Percentiles rank a stretch among this genome's conserved stretches.
Conservation (phyloP, 2,888 invertebrate genomes). For the Apodemia zela region DNA sequence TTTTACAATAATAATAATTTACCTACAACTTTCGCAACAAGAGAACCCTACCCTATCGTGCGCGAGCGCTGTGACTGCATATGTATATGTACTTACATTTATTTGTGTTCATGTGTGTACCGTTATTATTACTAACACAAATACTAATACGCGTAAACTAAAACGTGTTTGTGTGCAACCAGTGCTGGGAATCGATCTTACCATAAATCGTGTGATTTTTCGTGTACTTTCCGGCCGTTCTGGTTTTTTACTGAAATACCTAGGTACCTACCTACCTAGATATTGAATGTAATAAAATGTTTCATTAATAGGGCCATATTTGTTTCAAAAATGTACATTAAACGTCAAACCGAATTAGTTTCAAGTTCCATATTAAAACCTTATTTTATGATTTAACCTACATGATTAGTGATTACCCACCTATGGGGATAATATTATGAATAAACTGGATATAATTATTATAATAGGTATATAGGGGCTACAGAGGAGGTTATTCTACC, state of each 20-base stretch:
- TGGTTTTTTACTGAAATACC: constrained; percentile 29
- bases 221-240: constrained; percentile 51
- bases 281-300: constrained; percentile 37
- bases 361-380: not conserved
- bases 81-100: constrained; percentile 41
- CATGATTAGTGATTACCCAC: no score
- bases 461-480: no score
- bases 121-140: constrained; percentile 60
- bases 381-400: not conserved
- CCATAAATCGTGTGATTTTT: constrained; percentile 53
- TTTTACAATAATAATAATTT: not conserved
- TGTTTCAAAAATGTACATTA: not conserved
- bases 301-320: constrained; percentile 39
- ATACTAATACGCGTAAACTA: constrained; percentile 43
- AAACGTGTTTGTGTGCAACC: constrained; percentile 40
- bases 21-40: constrained; percentile 43
- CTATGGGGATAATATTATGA: no score
- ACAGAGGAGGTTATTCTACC: no score
- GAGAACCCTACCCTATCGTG: constrained; percentile 42
- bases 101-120: constrained; percentile 47
- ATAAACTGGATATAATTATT: no score
- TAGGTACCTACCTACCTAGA: no score
- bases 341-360: constrained; percentile 2
- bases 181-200: constrained; percentile 45
- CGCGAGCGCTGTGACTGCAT: constrained; percentile 55